Percentiles rank a stretch among this genome's conserved stretches.
phyloP scores from a whole-genome alignment of 2,888 invertebrate genomes.

The Dicycla oo region DNA sequence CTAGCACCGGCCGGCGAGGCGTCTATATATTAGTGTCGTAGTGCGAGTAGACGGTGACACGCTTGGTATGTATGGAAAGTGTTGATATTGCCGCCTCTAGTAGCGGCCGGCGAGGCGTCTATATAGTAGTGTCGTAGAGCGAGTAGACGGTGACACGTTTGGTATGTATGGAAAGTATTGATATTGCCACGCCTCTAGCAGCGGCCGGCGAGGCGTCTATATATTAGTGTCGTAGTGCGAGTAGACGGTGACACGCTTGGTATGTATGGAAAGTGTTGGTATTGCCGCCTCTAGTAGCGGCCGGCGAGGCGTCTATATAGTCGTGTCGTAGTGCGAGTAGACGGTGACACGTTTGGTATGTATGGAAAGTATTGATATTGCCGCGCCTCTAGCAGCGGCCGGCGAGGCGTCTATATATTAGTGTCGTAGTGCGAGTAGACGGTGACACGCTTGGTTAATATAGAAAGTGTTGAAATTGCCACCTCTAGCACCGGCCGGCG shows the following conservation, averaged over 20 bases:
- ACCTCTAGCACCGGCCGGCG: neutral
- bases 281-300: neutral
- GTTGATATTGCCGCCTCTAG: too few relatives aligned
- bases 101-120: neutral
- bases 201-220: too few relatives aligned
- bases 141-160: neutral
- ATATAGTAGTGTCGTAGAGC: neutral
- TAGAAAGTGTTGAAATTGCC: too few relatives aligned
- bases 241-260: neutral
- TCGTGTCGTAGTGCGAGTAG: neutral
- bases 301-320: too few relatives aligned
- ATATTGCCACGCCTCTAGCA: too few relatives aligned
- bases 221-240: neutral
- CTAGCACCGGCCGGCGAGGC: neutral
- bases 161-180: too few relatives aligned
- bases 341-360: neutral
- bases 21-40: neutral
- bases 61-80: too few relatives aligned
- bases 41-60: neutral
- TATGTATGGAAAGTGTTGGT: too few relatives aligned
- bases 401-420: neutral
- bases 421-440: neutral
- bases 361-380: too few relatives aligned
- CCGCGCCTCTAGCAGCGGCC: too few relatives aligned
- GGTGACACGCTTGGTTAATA: neutral